phyloP scores from a whole-genome alignment of 2,113 vertebrate species.

The Marmota flaviventris region DNA sequence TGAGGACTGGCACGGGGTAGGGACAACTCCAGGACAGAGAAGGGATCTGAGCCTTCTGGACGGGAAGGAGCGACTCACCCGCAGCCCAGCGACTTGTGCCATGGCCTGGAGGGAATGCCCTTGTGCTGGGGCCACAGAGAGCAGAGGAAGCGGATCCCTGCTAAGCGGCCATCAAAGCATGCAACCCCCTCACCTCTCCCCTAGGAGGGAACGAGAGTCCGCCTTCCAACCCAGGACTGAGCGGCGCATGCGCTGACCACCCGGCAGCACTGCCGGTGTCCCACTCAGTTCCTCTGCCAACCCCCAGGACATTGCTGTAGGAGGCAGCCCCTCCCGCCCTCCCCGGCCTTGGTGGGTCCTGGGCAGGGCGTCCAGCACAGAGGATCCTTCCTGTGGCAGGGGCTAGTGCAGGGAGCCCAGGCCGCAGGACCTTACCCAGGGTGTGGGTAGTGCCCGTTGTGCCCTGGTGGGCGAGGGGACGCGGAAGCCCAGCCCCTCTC shows the following conservation, averaged over 20 bases:
- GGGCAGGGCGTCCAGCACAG: background rate
- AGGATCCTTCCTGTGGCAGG: rapidly evolving
- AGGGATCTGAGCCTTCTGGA: too few relatives aligned
- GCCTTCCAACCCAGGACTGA: background rate
- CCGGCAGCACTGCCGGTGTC: rapidly evolving
- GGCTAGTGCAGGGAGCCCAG: background rate
- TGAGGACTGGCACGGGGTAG: rapidly evolving
- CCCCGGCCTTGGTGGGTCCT: background rate
- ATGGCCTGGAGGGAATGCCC: background rate
- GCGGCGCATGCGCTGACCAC: background rate
- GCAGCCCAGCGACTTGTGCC: too few relatives aligned
- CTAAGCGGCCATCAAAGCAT: too few relatives aligned
- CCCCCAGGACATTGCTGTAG: rapidly evolving
- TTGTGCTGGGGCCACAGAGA: background rate
- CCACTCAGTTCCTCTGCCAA: background rate
- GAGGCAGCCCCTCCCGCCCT: rapidly evolving
- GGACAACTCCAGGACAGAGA: background rate
- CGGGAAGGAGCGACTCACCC: too few relatives aligned
- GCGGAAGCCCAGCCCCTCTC: slow-evolving; percentile 77
- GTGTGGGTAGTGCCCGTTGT: background rate
- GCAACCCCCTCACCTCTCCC: background rate
- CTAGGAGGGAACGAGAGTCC: background rate
- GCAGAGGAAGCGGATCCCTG: rapidly evolving
- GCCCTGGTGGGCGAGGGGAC: slow-evolving; percentile 77
- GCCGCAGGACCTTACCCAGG: background rate